Base-by-base conservation (phyloP, 2,797 vertebrate genomes). In the Arrhamphus sclerolepis region DNA sequence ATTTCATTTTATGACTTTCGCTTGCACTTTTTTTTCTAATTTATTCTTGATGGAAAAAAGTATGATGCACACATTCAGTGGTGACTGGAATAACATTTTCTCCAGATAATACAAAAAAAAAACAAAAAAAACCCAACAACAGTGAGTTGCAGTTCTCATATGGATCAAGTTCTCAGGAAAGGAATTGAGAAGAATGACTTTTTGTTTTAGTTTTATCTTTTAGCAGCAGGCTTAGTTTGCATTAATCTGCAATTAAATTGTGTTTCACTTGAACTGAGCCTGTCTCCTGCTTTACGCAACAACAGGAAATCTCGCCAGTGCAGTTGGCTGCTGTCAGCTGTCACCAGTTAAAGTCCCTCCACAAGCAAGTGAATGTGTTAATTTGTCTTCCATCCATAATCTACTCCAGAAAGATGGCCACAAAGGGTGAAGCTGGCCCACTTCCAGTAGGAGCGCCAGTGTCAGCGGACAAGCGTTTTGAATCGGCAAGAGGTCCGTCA, bases 401-500 rank as follows among this genome's bases (percentile, higher is more conserved):
- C 80, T 75, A 56, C 75, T 83, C 72, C 62, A 84, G 74, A 68
- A 77, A 62, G 55, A 54, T 13, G 9, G 82, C 72, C 82, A 73
- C 80, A 19, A 63, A 81, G 82, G 77, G 71, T 2, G 42, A 53
- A 14, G 21, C 3, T 85, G 77, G 86, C 78, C 71, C 7, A 68
- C 42, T 76, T 84, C 83, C 86, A 83, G 77, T 54, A 62, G 10
- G 77, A 82, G 56, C 59, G 6, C 38, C 52, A 29, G 60, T 66
- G 79, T 77, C 75, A 49, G 77, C 75, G 66, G 78, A 82, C 61
- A 65, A 16, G 26, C 69, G 76, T 70, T 83, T 79, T 75, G 70
- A 85, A 77, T 80, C 56, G 47, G 63, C 67, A 46, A 68, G 74
- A 77, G 81, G 75, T 76, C 82, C 67, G 24, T 85, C 86, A 85